phyloP scores from a whole-genome alignment of 2,797 vertebrate species.

The Alcedo atthis region DNA sequence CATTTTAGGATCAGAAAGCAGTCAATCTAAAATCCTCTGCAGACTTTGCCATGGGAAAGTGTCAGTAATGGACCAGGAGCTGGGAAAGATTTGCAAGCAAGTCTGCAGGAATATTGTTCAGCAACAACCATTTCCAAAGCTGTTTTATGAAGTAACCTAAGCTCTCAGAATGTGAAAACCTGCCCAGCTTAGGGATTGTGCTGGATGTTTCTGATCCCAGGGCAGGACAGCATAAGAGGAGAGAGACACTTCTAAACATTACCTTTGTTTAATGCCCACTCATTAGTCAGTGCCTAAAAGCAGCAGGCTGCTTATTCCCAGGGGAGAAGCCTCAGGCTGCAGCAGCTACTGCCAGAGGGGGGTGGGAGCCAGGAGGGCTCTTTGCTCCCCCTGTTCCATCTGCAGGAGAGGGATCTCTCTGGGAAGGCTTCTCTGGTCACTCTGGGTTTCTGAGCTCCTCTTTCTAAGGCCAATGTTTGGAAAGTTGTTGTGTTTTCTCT shows the following conservation, averaged over 20 bases:
- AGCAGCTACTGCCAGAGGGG: background rate
- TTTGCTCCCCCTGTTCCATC: background rate
- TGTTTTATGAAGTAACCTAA: background rate
- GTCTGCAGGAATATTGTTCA: background rate
- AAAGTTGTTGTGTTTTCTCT: background rate
- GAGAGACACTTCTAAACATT: background rate
- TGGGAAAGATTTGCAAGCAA: background rate
- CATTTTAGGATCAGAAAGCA: background rate
- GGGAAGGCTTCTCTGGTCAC: background rate
- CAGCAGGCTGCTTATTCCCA: background rate
- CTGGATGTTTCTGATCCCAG: background rate
- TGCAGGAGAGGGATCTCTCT: background rate
- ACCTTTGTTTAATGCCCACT: background rate
- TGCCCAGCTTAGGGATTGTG: background rate
- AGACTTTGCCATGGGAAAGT: conserved; percentile 1
- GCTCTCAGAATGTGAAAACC: background rate
- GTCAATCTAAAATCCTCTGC: background rate
- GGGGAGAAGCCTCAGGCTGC: background rate
- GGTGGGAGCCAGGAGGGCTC: background rate
- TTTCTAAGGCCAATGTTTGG: background rate
- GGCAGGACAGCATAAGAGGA: background rate
- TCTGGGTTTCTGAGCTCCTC: background rate
- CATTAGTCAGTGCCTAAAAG: conserved; percentile 62
- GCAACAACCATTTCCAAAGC: background rate
- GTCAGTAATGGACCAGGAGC: background rate